Percentiles rank a stretch among this genome's conserved stretches.
These are phyloP conservation scores for Empis stercorea DNA, from an alignment of 2,888 invertebrate species.

Conservation along the genomic window DNA sequence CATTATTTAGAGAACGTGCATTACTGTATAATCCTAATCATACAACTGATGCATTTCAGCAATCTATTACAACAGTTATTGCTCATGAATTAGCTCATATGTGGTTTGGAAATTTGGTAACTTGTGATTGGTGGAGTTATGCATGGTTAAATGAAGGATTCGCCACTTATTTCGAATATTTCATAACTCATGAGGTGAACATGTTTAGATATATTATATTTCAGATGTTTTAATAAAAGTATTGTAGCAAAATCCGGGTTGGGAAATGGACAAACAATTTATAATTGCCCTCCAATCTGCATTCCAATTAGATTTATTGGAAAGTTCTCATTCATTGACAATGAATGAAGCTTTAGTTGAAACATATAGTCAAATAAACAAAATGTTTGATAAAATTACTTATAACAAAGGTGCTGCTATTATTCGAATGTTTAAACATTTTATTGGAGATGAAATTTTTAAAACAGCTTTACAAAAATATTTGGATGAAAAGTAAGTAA, in stretches of 20 bases:
- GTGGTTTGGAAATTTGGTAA: conserved; percentile 53
- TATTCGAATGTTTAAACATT: conserved; percentile 53
- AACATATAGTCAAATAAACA: too few species aligned
- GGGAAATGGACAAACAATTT: conserved; percentile 56
- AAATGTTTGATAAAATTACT: conserved; percentile 31
- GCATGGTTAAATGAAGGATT: conserved; percentile 55
- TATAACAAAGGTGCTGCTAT: conserved; percentile 54
- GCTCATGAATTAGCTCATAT: conserved; percentile 44
- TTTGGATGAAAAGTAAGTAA: conserved; percentile 38
- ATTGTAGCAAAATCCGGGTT: conserved; percentile 43
- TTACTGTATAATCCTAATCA: conserved; percentile 49
- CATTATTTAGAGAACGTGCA: conserved; percentile 61
- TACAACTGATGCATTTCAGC: conserved; percentile 45
- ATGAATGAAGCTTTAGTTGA: conserved; percentile 29
- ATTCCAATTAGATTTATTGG: conserved; percentile 45
- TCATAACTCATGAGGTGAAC: conserved; percentile 35
- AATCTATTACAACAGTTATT: conserved; percentile 46
- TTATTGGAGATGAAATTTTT: conserved; percentile 41
- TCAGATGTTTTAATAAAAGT: conserved; percentile 40
- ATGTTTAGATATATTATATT: conserved; percentile 5
- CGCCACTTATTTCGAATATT: conserved; percentile 60
- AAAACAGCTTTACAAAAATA: conserved; percentile 42
- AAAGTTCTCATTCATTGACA: conserved; percentile 44
- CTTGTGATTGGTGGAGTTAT: conserved; percentile 41
- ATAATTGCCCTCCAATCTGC: conserved; percentile 55